Evolutionary conservation across 2,888 invertebrate genomes (phyloP).

Genomic region (Plagodis dolabraria): DNA sequence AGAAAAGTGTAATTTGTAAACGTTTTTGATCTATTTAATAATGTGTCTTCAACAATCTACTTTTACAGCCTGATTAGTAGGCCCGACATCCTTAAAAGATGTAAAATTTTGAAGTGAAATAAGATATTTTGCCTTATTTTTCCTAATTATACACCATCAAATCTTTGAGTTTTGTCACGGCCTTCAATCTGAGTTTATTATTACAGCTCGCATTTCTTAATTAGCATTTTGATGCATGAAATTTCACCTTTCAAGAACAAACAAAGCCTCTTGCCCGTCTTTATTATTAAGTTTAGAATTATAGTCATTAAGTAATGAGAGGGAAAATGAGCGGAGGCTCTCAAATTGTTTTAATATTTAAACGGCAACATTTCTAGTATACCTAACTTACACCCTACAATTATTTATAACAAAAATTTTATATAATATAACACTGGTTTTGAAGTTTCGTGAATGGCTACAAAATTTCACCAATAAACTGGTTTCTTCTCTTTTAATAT

Average conservation of each 20-base stretch:
- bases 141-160: slow-evolving; percentile 50
- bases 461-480: no score
- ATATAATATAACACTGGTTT: no score
- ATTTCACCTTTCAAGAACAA: slow-evolving; percentile 74
- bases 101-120: slow-evolving; percentile 21
- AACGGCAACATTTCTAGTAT: slow-evolving; percentile 60
- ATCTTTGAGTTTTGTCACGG: slow-evolving; percentile 55
- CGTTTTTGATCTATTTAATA: no score
- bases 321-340: slow-evolving; percentile 63
- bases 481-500: no score
- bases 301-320: slow-evolving; percentile 73
- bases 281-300: slow-evolving; percentile 80
- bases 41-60: slow-evolving; percentile 1
- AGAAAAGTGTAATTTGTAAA: no score
- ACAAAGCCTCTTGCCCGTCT: slow-evolving; percentile 77
- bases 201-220: slow-evolving; percentile 72
- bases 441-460: no score
- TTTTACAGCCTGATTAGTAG: slow-evolving; percentile 13
- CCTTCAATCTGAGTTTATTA: slow-evolving; percentile 60
- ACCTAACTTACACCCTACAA: slow-evolving; percentile 46
- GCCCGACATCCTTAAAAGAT: not conserved
- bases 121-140: slow-evolving; percentile 37
- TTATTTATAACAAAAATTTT: no score
- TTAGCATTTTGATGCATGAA: slow-evolving; percentile 72
- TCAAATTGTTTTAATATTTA: slow-evolving; percentile 64